phyloP scores from a whole-genome alignment of 2,797 vertebrate genomes.

The Gambelia wislizenii region DNA sequence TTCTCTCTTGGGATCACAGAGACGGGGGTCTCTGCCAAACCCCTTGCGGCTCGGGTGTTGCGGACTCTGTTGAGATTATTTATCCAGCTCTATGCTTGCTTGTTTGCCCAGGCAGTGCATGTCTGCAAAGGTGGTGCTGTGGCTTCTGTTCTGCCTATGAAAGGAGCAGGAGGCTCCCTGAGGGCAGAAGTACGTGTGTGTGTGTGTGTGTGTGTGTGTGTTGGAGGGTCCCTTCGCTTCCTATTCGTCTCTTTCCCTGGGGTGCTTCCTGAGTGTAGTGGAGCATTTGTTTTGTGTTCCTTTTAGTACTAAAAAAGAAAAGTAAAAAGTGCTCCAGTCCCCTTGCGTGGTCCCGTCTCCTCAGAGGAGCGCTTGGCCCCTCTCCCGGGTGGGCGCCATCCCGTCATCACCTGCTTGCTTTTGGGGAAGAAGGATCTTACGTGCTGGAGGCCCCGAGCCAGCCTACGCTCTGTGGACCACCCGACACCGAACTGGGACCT shows the following conservation, averaged over 20 bases:
- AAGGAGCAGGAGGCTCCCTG: constrained; percentile 54
- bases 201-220: no score
- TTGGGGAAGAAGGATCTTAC: neutral
- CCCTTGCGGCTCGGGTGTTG: no score
- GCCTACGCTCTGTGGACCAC: neutral
- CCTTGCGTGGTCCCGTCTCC: neutral
- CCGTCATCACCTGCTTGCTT: no score
- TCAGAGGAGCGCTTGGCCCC: no score
- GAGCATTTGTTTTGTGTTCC: neutral
- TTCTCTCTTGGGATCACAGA: no score
- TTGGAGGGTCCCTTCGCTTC: neutral
- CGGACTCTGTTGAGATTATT: neutral
- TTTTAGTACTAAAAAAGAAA: neutral
- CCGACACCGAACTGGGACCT: neutral
- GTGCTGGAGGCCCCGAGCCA: no score
- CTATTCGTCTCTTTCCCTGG: neutral
- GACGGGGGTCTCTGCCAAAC: rapidly evolving
- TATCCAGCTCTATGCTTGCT: no score
- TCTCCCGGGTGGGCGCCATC: rapidly evolving
- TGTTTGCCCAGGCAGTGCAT: no score
- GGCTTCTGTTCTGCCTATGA: constrained; percentile 61
- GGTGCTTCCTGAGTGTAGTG: constrained; percentile 4
- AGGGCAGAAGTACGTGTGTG: constrained; percentile 48
- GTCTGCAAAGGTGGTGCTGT: rapidly evolving
- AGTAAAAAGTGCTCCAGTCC: neutral